Evolutionary conservation across 2,113 vertebrate genomes (phyloP).

Genomic region (Lates calcarifer): DNA sequence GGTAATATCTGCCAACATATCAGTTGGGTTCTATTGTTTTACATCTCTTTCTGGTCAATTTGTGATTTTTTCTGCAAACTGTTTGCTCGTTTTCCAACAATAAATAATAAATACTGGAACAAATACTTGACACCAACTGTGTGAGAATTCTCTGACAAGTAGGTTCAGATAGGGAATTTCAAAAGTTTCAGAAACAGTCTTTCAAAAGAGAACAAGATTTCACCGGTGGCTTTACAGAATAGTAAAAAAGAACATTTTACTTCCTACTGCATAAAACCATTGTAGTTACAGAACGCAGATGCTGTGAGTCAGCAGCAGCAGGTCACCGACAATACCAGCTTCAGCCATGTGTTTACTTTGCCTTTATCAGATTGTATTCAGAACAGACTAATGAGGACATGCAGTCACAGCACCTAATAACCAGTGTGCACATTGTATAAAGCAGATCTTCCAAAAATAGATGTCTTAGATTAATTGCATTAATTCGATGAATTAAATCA

Average conservation of each 20-base stretch:
- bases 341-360: conserved; percentile 38
- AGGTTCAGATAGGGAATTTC: background rate
- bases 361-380: conserved; percentile 41
- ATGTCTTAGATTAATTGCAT: conserved; percentile 64
- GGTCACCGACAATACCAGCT: conserved; percentile 5
- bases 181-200: background rate
- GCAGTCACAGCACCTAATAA: conserved; percentile 47
- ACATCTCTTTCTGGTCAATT: background rate
- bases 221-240: too few relatives aligned
- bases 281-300: background rate
- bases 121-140: background rate
- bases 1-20: background rate
- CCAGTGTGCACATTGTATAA: conserved; percentile 49
- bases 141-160: background rate
- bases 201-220: background rate
- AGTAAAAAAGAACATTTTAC: background rate
- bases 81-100: background rate
- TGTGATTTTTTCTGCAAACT: background rate
- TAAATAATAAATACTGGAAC: background rate
- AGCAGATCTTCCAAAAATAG: conserved; percentile 69
- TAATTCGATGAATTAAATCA: conserved; percentile 63
- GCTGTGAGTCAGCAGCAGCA: conserved; percentile 10
- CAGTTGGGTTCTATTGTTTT: too few relatives aligned
- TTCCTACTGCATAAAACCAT: background rate
- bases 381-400: conserved; percentile 60